These are phyloP conservation scores for Leptopilina syphax DNA, from an alignment of 2,888 invertebrate species.

Conservation along the genomic window DNA sequence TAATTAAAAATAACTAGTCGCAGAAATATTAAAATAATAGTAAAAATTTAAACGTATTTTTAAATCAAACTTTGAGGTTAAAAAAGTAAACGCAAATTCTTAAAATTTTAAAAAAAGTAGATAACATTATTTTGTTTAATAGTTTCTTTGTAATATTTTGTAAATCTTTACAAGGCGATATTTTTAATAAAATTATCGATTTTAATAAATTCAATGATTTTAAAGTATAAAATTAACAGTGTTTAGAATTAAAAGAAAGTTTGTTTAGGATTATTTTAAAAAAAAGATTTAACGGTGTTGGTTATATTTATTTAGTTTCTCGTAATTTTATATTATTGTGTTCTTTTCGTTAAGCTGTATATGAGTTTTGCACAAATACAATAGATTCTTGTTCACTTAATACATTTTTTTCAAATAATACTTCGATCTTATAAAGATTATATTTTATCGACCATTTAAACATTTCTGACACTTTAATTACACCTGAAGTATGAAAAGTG, in stretches of 20 bases:
- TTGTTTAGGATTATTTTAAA: constrained; percentile 1
- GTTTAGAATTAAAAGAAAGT: constrained; percentile 48
- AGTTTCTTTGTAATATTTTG: no score
- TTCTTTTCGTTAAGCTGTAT: constrained; percentile 75
- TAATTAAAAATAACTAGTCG: no score
- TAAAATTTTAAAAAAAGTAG: no score
- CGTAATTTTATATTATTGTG: constrained; percentile 76
- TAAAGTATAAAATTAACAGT: constrained; percentile 37
- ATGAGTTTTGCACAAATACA: constrained; percentile 76
- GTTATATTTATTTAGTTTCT: constrained; percentile 77
- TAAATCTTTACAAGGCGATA: no score
- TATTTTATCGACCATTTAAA: constrained; percentile 43
- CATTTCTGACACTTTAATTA: constrained; percentile 38
- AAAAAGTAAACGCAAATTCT: no score
- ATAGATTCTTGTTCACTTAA: constrained; percentile 67
- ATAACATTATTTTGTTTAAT: no score
- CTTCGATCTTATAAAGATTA: constrained; percentile 48
- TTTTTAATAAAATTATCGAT: no score
- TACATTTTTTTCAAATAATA: constrained; percentile 64
- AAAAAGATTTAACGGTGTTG: constrained; percentile 70
- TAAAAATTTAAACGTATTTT: no score
- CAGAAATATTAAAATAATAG: no score
- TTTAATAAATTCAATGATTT: background rate
- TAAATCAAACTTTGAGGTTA: no score
- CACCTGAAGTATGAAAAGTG: constrained; percentile 15